A percentile compares a stretch with the other conserved stretches of the same genome.
These are phyloP conservation scores for Brienomyrus brachyistius DNA, from an alignment of 2,113 vertebrate genomes.

Conservation along the genomic window DNA sequence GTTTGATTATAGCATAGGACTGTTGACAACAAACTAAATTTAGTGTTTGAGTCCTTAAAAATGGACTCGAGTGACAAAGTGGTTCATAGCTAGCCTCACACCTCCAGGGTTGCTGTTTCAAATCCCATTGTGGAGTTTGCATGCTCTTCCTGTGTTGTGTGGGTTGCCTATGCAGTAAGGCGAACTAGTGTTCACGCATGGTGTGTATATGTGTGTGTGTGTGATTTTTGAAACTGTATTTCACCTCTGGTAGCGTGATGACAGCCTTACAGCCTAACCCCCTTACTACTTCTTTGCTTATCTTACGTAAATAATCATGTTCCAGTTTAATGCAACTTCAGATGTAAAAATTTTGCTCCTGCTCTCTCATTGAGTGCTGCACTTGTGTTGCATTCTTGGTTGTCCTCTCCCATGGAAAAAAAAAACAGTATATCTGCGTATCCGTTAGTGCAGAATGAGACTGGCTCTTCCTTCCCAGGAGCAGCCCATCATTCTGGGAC, in stretches of 20 bases:
- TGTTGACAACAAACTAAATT: not conserved
- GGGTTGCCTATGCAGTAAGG: not conserved
- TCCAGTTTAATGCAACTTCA: not conserved
- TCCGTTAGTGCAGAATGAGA: not conserved
- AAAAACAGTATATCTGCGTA: not conserved
- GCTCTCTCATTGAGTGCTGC: not conserved
- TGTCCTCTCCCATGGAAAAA: not conserved
- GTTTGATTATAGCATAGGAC: not conserved
- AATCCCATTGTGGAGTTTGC: not conserved
- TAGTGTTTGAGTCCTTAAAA: not conserved
- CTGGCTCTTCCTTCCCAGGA: constrained; percentile 44
- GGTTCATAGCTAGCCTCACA: not conserved
- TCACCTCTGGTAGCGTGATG: not conserved
- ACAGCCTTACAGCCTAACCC: not conserved
- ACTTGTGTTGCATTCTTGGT: not conserved
- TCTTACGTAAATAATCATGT: not conserved
- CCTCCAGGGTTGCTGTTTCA: not conserved
- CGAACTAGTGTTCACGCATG: not conserved
- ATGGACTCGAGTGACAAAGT: not conserved
- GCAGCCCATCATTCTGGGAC: constrained; percentile 47
- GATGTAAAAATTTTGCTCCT: not conserved
- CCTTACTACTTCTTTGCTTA: not conserved
- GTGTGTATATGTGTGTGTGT: not conserved
- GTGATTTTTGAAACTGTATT: not conserved
- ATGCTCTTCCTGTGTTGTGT: not conserved